phyloP scores from a whole-genome alignment of 2,888 invertebrate species.

The Autographa gamma region DNA sequence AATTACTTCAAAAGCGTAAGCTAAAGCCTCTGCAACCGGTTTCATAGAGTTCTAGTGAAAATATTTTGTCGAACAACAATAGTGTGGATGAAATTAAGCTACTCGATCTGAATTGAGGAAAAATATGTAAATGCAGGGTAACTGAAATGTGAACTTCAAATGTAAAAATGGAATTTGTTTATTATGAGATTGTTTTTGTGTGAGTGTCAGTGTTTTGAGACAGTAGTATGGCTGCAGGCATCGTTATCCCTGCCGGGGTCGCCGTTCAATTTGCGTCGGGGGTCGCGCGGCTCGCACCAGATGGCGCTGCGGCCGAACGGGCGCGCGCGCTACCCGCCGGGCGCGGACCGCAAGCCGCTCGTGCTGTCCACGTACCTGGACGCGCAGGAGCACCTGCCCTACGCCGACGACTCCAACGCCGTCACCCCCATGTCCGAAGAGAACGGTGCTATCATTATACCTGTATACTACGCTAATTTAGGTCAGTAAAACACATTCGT shows the following conservation, averaged over 20 bases:
- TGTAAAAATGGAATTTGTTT: constrained; percentile 1
- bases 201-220: constrained; percentile 58
- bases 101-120: constrained; percentile 87
- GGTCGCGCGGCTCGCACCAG: constrained; percentile 97
- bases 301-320: constrained; percentile 95
- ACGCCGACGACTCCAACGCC: constrained; percentile 98
- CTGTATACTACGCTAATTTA: constrained; percentile 96
- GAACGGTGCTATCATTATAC: constrained; percentile 98
- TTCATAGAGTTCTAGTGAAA: constrained; percentile 59
- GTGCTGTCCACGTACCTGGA: constrained; percentile 98
- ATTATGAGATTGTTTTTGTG: constrained; percentile 31
- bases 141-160: constrained; percentile 12
- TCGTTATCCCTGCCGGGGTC: constrained; percentile 99
- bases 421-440: constrained; percentile 99
- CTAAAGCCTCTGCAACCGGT: constrained; percentile 84
- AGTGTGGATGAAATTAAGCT: constrained; percentile 60
- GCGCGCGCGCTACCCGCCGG: constrained; percentile 93
- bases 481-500: constrained; percentile 81
- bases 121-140: constrained; percentile 60
- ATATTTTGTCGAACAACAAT: constrained; percentile 34
- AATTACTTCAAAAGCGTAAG: constrained; percentile 63
- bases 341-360: constrained; percentile 97
- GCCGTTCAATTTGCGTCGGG: constrained; percentile 97
- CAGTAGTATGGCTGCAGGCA: constrained; percentile 90
- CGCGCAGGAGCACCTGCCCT: constrained; percentile 98